A percentile compares a stretch with the other conserved stretches of the same genome.
Conservation (phyloP, 2,888 invertebrate genomes). For the Tanypteryx hageni region DNA sequence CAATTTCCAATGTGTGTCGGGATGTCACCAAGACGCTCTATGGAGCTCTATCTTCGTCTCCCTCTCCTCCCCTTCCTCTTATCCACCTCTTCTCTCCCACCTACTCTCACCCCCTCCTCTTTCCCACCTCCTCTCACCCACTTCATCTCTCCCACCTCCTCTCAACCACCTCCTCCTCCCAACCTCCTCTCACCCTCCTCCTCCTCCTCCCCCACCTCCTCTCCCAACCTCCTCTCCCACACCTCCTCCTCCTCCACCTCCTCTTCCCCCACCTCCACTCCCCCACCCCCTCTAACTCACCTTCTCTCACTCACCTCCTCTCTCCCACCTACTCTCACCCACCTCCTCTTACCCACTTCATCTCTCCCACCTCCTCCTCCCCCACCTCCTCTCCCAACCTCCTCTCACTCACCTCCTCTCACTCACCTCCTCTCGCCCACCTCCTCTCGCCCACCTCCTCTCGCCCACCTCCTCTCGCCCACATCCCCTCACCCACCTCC, state of each 20-base stretch:
- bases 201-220: too few relatives aligned
- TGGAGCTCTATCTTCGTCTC: conserved; percentile 21
- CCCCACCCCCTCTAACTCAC: too few relatives aligned
- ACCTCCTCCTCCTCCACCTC: neutral
- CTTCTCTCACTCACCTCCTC: too few relatives aligned
- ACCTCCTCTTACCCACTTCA: neutral
- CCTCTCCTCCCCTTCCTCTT: neutral
- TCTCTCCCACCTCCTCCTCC: neutral
- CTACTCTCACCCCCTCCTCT: neutral
- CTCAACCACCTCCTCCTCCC: neutral
- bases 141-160: neutral
- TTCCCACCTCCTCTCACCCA: neutral
- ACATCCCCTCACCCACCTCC: neutral
- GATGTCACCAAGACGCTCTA: conserved; percentile 5
- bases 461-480: neutral
- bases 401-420: too few relatives aligned
- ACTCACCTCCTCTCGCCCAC: neutral
- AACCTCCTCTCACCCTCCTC: neutral
- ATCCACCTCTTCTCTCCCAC: neutral
- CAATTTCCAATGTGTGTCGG: conserved; percentile 15
- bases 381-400: neutral
- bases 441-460: neutral
- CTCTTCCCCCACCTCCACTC: too few relatives aligned
- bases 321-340: neutral
- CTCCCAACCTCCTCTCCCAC: neutral